phyloP scores from a whole-genome alignment of 1,140 invertebrate species.

The Heliconius melpomene region DNA sequence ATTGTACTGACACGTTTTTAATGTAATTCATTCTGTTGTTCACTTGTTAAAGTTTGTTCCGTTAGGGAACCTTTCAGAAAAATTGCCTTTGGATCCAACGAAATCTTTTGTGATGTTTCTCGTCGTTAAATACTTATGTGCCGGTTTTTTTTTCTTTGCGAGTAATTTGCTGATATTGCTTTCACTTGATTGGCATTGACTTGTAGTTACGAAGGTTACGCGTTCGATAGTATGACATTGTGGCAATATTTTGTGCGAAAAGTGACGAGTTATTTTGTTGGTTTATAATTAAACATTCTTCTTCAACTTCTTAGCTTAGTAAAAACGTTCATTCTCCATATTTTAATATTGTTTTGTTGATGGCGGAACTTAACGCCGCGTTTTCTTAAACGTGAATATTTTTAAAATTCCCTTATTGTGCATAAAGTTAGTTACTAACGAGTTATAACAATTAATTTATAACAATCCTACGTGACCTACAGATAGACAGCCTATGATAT shows the following conservation, averaged over 20 bases:
- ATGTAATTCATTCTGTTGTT: slow-evolving; percentile 29
- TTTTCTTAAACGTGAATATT: too few species aligned
- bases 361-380: too few species aligned
- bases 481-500: slow-evolving; percentile 11
- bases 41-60: slow-evolving; percentile 23
- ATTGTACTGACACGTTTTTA: slow-evolving; percentile 18
- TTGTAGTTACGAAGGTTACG: slow-evolving; percentile 6
- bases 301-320: too few species aligned
- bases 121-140: slow-evolving; percentile 15
- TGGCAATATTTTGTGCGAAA: neutral
- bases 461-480: neutral
- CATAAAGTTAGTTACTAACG: neutral
- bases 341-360: too few species aligned
- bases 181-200: slow-evolving; percentile 14
- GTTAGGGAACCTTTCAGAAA: slow-evolving; percentile 41
- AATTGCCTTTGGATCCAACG: slow-evolving; percentile 39
- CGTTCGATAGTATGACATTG: slow-evolving; percentile 1
- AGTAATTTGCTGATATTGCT: neutral
- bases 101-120: slow-evolving; percentile 27
- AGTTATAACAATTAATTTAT: neutral
- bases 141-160: neutral
- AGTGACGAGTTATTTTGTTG: neutral
- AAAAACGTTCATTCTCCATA: too few species aligned
- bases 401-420: too few species aligned
- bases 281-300: neutral